These are phyloP conservation scores for Todiramphus chloris DNA, from an alignment of 2,113 vertebrate genomes.

Conservation along the genomic window DNA sequence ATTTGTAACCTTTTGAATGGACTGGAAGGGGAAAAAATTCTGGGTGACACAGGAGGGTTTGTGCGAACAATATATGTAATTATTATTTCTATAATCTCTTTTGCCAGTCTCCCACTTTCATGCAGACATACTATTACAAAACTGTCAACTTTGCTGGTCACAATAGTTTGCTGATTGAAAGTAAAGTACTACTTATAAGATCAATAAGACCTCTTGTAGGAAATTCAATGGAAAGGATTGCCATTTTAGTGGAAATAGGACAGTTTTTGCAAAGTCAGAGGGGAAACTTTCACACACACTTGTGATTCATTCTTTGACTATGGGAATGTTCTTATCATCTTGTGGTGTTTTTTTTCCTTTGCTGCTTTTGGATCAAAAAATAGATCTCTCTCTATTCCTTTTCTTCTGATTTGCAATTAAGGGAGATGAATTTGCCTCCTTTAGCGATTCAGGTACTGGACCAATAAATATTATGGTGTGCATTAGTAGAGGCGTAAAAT, in stretches of 20 bases:
- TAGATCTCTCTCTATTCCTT: not conserved
- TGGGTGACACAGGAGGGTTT: not conserved
- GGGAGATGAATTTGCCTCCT: not conserved
- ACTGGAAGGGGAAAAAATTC: not conserved
- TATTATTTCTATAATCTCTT: not conserved
- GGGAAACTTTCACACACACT: not conserved
- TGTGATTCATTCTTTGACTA: not conserved
- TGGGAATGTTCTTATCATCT: not conserved
- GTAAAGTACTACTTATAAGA: not conserved
- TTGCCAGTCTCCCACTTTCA: not conserved
- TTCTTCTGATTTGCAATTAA: not conserved
- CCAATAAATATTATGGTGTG: not conserved
- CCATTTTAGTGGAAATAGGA: not conserved
- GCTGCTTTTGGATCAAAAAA: not conserved
- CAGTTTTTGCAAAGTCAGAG: not conserved
- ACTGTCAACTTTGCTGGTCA: not conserved
- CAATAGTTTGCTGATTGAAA: not conserved
- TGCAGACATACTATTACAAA: not conserved
- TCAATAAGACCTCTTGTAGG: not conserved
- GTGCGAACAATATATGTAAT: not conserved
- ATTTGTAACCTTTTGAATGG: not conserved
- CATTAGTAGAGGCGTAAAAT: not conserved
- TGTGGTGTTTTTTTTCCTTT: not conserved
- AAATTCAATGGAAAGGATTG: not conserved
- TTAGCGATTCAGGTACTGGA: not conserved